phyloP scores from a whole-genome alignment of 2,888 invertebrate species.

The Acanthoscelides obtectus region DNA sequence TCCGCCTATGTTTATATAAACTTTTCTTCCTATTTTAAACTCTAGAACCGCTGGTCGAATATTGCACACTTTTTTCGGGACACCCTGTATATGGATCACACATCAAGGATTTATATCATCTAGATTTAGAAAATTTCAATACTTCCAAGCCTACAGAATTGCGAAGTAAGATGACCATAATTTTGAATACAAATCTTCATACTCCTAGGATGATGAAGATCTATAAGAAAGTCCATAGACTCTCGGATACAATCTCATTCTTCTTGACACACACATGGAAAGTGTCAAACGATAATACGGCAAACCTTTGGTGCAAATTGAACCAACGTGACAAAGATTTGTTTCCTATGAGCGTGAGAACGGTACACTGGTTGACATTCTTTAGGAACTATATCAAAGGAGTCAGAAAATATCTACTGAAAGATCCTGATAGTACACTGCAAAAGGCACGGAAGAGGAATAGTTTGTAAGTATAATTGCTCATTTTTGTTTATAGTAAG shows the following conservation, averaged over 20 bases:
- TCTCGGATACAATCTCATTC: slow-evolving; percentile 66
- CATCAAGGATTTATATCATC: no score
- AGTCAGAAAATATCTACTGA: slow-evolving; percentile 68
- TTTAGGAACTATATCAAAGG: slow-evolving; percentile 68
- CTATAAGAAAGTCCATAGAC: slow-evolving; percentile 76
- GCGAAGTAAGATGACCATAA: no score
- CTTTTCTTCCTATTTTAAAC: no score
- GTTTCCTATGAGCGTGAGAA: slow-evolving; percentile 69
- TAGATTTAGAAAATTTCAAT: no score
- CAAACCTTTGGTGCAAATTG: slow-evolving; percentile 55
- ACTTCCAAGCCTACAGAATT: no score
- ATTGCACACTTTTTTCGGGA: no score
- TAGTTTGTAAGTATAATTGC: slow-evolving; percentile 20
- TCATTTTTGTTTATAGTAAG: no score
- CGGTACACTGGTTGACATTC: slow-evolving; percentile 68
- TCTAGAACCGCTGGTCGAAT: no score
- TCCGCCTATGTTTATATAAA: no score
- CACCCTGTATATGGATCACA: no score
- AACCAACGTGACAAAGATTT: slow-evolving; percentile 50
- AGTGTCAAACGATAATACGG: slow-evolving; percentile 63
- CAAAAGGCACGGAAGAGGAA: slow-evolving; percentile 21
- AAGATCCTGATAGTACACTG: slow-evolving; percentile 68
- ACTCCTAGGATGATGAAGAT: slow-evolving; percentile 65
- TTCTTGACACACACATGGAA: slow-evolving; percentile 71
- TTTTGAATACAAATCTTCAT: not conserved